Base-by-base conservation (phyloP, 2,797 vertebrate genomes). In the Acipenser transmontanus region DNA sequence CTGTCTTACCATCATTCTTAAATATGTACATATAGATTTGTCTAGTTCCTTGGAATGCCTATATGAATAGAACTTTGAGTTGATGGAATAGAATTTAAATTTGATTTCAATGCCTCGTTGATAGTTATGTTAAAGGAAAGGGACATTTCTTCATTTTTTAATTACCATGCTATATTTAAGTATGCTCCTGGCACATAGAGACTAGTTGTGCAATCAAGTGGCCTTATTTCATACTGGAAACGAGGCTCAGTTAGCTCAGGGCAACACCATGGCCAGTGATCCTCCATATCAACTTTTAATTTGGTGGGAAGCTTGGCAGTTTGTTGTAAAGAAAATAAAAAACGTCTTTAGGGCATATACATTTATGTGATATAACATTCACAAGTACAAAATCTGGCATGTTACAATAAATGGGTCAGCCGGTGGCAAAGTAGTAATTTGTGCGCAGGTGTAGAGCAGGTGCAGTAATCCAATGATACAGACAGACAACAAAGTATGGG, bases 221-320 rank as follows among this genome's bases (percentile, higher is more conserved):
- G 17, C 52, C 17, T 67, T 63, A 14, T 34, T 49, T 47, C 56
- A 12, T 14, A 8, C 20, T 62, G 12, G 34, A 56, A 54, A 8
- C 60, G 47, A 12, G 11, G 61, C 48, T 10, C 6, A 48, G 20
- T 50, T 47, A 20, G 17, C 61, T 48, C 50, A 7, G 6, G 54
- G 69, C 14, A 52, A 57, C 20, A 13, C 12, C 52, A 49, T 63
- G 11, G 63, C 34, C 52, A 17, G 49, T 13, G 47, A 54, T 17
- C 34, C 13, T 5, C 54, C 51, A 49, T 17, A 34, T 51, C 47
- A 65, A 57, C 61, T 62, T 61, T 57, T 61, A 66, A 60, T 65
- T 66, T 51, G 8, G 66, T 34, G 54, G 47, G 17, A 61, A 59
- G 59, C 50, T 59, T 62, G 69, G 48, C 65, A 66, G 49, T 62